phyloP scores from a whole-genome alignment of 92 coral and sea anemone genomes.

The Heteractis magnifica region DNA sequence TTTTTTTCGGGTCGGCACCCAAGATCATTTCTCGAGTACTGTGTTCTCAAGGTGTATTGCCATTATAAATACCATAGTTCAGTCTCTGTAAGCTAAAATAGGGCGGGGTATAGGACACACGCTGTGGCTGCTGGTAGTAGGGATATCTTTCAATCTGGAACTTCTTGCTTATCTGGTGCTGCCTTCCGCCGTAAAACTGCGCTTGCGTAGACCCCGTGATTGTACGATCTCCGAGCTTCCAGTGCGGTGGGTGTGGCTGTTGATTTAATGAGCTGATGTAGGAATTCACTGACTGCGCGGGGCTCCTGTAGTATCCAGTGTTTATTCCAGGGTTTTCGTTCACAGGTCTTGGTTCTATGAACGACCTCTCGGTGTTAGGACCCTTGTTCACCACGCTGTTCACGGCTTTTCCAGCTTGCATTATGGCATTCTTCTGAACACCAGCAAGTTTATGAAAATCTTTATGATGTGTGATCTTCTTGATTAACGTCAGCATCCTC shows the following conservation, averaged over 20 bases:
- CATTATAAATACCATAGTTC: constrained; percentile 78
- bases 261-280: neutral
- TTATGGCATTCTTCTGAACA: constrained; percentile 60
- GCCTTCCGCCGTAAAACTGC: constrained; percentile 7
- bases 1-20: too few species aligned
- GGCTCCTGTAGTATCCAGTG: neutral
- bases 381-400: constrained; percentile 14
- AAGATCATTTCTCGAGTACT: neutral
- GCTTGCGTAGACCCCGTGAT: neutral
- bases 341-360: constrained; percentile 13
- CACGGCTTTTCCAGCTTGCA: constrained; percentile 73
- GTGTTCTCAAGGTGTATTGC: constrained; percentile 52
- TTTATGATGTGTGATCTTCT: constrained; percentile 82
- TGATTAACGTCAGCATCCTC: constrained; percentile 78
- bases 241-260: constrained; percentile 2
- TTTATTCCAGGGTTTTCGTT: neutral
- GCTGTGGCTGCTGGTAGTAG: constrained; percentile 46
- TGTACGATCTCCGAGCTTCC: constrained; percentile 37
- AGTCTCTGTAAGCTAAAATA: constrained; percentile 64
- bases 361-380: constrained; percentile 14
- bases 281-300: neutral
- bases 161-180: constrained; percentile 51
- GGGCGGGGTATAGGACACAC: constrained; percentile 40
- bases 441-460: constrained; percentile 73
- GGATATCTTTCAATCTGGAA: constrained; percentile 81